phyloP scores from a whole-genome alignment of 2,113 vertebrate genomes.

The Tragelaphus buxtoni region DNA sequence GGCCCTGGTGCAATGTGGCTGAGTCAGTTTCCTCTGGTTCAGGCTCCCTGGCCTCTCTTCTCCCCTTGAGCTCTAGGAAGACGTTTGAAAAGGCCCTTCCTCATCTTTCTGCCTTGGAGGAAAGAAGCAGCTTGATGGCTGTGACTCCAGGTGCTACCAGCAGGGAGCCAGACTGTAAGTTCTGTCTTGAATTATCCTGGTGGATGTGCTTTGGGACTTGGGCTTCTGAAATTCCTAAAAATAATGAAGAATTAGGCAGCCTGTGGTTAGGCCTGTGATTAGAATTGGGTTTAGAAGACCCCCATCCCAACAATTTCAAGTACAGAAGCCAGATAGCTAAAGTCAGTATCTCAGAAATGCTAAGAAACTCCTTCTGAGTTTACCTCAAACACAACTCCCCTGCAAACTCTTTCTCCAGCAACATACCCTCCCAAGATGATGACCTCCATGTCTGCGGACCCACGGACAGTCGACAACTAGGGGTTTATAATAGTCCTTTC shows the following conservation, averaged over 20 bases:
- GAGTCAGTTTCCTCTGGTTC: background rate
- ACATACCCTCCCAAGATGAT: background rate
- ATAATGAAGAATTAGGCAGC: background rate
- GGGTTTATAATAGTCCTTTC: background rate
- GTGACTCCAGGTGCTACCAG: background rate
- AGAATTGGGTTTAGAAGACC: background rate
- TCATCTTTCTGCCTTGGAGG: background rate
- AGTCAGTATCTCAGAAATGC: background rate
- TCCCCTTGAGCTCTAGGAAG: background rate
- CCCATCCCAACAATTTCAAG: background rate
- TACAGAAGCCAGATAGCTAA: background rate
- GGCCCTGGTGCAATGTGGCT: fast-evolving
- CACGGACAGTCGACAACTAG: fast-evolving
- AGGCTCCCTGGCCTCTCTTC: background rate
- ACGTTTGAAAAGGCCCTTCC: background rate
- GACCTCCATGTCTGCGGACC: background rate
- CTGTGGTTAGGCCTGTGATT: background rate
- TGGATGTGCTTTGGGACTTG: background rate
- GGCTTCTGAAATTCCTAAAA: background rate
- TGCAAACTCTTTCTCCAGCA: background rate
- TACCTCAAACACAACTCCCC: background rate
- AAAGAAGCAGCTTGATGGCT: background rate
- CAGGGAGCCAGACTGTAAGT: background rate
- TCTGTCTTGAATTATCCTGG: background rate
- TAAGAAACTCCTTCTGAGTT: background rate